Evolutionary conservation across 2,113 vertebrate species (phyloP), one percentile per base, ranked within the genome.

Genomic region (Corvus cornix): DNA sequence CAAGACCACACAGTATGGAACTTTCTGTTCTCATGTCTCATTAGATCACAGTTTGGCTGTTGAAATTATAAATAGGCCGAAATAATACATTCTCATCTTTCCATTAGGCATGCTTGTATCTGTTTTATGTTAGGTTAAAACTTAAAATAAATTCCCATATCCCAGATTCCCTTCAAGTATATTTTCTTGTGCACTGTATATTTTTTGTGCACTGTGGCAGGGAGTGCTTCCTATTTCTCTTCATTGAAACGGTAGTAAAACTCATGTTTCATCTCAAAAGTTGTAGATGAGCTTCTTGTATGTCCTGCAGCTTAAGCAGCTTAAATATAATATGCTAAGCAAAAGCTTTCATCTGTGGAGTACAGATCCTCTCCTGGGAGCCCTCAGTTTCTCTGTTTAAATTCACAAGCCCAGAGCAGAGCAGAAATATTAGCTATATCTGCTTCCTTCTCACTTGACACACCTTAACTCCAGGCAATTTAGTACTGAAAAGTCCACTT

Each of bases 271-370:
- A 15, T 48, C 21, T 67, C 31, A 10, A 24, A 39, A 83, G 26
- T 77, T 88, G 20, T 37, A 28, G 30, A 48, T 55, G 44, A 73
- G 39, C 23, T 74, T 83, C 74, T 91, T 8, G 0, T 62, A 20
- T n/a, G 24, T 73, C 31, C 77, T 74, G 17, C 11, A 81, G 16
- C 16, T 84, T 74, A 77, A 83, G 15, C 13, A 81, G 22, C 16
- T 80, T 81, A 81, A 83, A 62, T 0, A 1, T 68, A 59, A 44
- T 55, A 41, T 0, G 0, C 9, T 75, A 70, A 62, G 15, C 7
- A 30, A 88, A 73, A 74, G 37, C 16, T 90, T 88, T 35, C 2
- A 51, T 69, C 33, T 76, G 2, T 66, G 23, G 13, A 81, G 13
- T 55, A 43, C 0, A 1, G 22, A 64, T 56, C 17, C 16, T 91